Evolutionary conservation across 53 echinoderm and acorn worm genomes (phyloP), one percentile per base, ranked within the genome.

Genomic region (Astropecten irregularis): DNA sequence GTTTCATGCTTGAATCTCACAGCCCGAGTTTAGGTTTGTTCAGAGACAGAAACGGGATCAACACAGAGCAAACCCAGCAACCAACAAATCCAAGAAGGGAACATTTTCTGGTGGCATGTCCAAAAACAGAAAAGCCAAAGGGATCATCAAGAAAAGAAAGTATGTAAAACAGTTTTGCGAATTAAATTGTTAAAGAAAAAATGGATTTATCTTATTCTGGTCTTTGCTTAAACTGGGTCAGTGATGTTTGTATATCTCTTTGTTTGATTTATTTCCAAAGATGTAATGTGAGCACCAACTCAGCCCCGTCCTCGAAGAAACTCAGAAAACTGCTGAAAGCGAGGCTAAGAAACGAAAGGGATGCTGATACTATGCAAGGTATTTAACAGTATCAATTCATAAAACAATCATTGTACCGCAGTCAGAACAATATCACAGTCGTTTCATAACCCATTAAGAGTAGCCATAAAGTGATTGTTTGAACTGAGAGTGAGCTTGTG

Each of bases 341-440:
- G 34, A 58, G 86, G 52, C 81, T 90, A 65, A 47, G 70, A 16
- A 51, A 71, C 22, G 86, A 90, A 35, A 63, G 56, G 32, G 90
- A 90, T n/a, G 64, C 65, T 22, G 86, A 71, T 86, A 64, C 29
- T 0, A 90, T 90, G 90, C 64, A 81, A 65, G 90, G 90, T 90
- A 40, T n/a, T 40, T n/a, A 20, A 31, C 1, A 82, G 26, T 57
- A 35, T 13, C 10, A 18, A 52, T 21, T 51, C n/a, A n/a, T n/a
- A n/a, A n/a, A n/a, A n/a, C n/a, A n/a, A n/a, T n/a, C n/a, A n/a
- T n/a, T n/a, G n/a, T n/a, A n/a, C n/a, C n/a, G n/a, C n/a, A n/a
- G n/a, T n/a, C n/a, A n/a, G n/a, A n/a, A n/a, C n/a, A n/a, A n/a
- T n/a, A n/a, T n/a, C n/a, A n/a, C n/a, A n/a, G n/a, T n/a, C n/a